Evolutionary conservation across 2,797 vertebrate species (phyloP).

Genomic region (Danio albolineatus): DNA sequence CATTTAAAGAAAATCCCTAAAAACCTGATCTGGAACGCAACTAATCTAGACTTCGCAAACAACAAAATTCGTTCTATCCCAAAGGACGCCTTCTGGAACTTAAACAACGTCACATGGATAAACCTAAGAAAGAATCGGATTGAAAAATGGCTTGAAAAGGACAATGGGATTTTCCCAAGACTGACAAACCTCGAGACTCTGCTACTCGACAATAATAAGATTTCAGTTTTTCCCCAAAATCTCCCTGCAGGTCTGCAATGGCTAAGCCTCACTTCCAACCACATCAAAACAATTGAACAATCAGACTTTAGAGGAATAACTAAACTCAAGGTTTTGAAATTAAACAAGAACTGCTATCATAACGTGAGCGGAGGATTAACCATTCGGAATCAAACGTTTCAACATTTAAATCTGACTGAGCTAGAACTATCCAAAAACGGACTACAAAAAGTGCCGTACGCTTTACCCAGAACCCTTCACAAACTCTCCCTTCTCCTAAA

Average conservation of each 20-base stretch:
- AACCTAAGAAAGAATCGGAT: slow-evolving; percentile 66
- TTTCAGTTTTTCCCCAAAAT: slow-evolving; percentile 66
- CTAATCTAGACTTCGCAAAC: slow-evolving; percentile 63
- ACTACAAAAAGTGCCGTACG: slow-evolving; percentile 58
- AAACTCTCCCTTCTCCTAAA: slow-evolving; percentile 64
- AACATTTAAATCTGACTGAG: slow-evolving; percentile 32
- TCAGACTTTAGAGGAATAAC: slow-evolving; percentile 60
- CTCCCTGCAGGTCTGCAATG: slow-evolving; percentile 65
- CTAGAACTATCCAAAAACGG: slow-evolving; percentile 64
- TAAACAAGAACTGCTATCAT: slow-evolving; percentile 69
- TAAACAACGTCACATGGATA: slow-evolving; percentile 67
- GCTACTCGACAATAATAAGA: slow-evolving; percentile 68
- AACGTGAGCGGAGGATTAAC: slow-evolving; percentile 50
- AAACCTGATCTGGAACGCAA: slow-evolving; percentile 55
- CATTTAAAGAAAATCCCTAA: slow-evolving; percentile 65
- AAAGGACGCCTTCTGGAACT: slow-evolving; percentile 62
- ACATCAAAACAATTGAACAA: slow-evolving; percentile 59
- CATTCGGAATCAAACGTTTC: slow-evolving; percentile 52
- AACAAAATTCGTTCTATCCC: slow-evolving; percentile 66
- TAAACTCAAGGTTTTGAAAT: slow-evolving; percentile 53
- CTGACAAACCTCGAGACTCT: slow-evolving; percentile 67
- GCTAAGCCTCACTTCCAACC: slow-evolving; percentile 70
- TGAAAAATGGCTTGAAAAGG: slow-evolving; percentile 39
- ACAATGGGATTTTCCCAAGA: slow-evolving; percentile 64
- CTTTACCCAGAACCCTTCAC: slow-evolving; percentile 53